phyloP scores from a whole-genome alignment of 2,888 invertebrate species.

The Blera fallax region DNA sequence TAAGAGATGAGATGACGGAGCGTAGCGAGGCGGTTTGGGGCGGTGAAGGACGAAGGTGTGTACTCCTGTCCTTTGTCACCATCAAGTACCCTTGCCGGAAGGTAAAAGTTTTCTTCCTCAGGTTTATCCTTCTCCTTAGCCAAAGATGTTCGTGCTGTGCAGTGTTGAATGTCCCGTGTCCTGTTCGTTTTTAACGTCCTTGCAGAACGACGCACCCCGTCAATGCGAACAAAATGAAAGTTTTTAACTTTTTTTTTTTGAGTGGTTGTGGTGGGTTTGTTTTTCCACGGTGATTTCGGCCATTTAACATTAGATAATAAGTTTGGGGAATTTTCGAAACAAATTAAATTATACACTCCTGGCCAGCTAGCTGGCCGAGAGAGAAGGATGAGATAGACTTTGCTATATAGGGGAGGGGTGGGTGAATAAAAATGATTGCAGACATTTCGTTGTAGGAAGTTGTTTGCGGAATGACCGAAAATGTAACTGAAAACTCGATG shows the following conservation, averaged over 20 bases:
- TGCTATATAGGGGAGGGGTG: neutral
- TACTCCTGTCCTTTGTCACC: constrained; percentile 58
- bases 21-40: neutral
- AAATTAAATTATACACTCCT: constrained; percentile 57
- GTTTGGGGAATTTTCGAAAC: constrained; percentile 47
- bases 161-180: too few relatives aligned
- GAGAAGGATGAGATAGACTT: too few relatives aligned
- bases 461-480: constrained; percentile 25
- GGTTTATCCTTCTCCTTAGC: constrained; percentile 12
- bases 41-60: neutral
- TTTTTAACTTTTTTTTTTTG: neutral
- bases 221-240: constrained; percentile 1
- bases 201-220: constrained; percentile 3
- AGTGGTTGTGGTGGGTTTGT: constrained; percentile 22
- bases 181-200: constrained; percentile 17
- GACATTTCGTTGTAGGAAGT: constrained; percentile 1
- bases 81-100: constrained; percentile 20
- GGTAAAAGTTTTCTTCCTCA: constrained; percentile 49
- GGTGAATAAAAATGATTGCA: constrained; percentile 6
- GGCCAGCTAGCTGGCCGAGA: neutral
- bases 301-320: constrained; percentile 61
- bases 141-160: too few relatives aligned
- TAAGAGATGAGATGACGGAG: neutral
- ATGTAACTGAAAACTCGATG: constrained; percentile 41
- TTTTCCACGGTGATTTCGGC: constrained; percentile 37